Evolutionary conservation across 2,888 invertebrate genomes (phyloP), one percentile per base, ranked within the genome.

Genomic region (Adelphocoris suturalis): DNA sequence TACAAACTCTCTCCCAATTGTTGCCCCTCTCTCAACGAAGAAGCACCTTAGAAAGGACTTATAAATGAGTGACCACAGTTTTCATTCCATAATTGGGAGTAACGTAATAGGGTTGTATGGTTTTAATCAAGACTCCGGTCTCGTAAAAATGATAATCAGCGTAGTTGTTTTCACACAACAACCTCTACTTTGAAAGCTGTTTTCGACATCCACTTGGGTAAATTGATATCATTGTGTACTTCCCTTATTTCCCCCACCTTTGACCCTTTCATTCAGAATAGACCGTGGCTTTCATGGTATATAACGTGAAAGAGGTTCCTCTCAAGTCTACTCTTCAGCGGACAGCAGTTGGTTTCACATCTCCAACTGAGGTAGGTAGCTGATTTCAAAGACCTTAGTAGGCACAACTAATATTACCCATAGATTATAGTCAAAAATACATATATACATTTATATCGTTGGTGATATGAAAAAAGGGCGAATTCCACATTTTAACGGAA

Each of bases 221-320:
- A 90, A 90, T 90, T 90, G 90, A 90, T 90, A 89, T 87, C 90
- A 90, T 90, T 90, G 90, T 90, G 87, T 86, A 86, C 23, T 81
- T 23, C 28, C 52, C 86, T 55, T 81, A 19, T 82, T 61, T 16
- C 46, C 55, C 88, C 76, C 85, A 55, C 61, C 23, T 47, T 88
- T 23, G 12, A 46, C 46, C 2, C 78, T n/a, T 75, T 86, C 19
- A 13, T 57, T 57, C 19, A 81, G 37, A 68, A 90, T 68, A 57
- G 47, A 27, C 46, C 27, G n/a, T 13, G 28, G 55, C 75, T 46
- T 68, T 19, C 28, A 14, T 85, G 48, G 76, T 86, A 75, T 86
- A 86, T 37, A 86, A 86, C 75, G 48, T 11, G 23, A 68, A 37
- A n/a, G n/a, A 4, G 9, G 48, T 11, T 14, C n/a, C 19, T n/a